These are phyloP conservation scores for Mallateleia sp. DNA, from an alignment of 2,888 invertebrate genomes.

Conservation along the genomic window DNA sequence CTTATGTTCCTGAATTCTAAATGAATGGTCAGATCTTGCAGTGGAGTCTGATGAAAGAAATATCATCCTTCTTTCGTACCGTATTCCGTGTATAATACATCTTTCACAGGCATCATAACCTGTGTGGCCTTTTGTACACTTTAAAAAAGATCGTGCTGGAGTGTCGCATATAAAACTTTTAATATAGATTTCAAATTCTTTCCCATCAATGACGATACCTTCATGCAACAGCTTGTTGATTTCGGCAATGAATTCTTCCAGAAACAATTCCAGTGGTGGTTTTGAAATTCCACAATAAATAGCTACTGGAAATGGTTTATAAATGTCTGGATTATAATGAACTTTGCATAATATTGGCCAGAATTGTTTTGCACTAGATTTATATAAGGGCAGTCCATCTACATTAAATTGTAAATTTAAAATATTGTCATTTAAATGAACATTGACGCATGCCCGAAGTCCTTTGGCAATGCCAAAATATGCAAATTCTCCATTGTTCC, in stretches of 20 bases:
- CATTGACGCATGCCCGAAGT: too few species aligned
- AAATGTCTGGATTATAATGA: slow-evolving; percentile 45
- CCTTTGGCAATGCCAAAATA: slow-evolving; percentile 64
- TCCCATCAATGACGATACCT: slow-evolving; percentile 44
- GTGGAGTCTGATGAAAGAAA: slow-evolving; percentile 16
- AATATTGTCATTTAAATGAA: slow-evolving; percentile 26
- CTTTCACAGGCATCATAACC: slow-evolving; percentile 58
- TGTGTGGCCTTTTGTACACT: slow-evolving; percentile 68
- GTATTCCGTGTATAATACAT: slow-evolving; percentile 36
- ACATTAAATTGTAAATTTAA: slow-evolving; percentile 51
- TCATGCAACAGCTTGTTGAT: slow-evolving; percentile 43
- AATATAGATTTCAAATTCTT: slow-evolving; percentile 19
- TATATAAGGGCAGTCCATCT: slow-evolving; percentile 67
- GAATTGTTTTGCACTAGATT: slow-evolving; percentile 19
- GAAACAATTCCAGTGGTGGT: slow-evolving; percentile 15
- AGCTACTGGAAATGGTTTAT: slow-evolving; percentile 9
- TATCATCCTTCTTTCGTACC: slow-evolving; percentile 15
- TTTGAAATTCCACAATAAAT: neutral
- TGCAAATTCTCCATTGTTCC: slow-evolving; percentile 47
- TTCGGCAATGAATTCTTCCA: slow-evolving; percentile 54
- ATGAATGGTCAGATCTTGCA: slow-evolving; percentile 43
- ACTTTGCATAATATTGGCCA: slow-evolving; percentile 67
- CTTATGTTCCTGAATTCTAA: slow-evolving; percentile 41
- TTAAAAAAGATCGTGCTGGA: slow-evolving; percentile 65
- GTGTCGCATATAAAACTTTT: slow-evolving; percentile 50